Base-by-base conservation (phyloP, 2,797 vertebrate species). In the Picus viridis region DNA sequence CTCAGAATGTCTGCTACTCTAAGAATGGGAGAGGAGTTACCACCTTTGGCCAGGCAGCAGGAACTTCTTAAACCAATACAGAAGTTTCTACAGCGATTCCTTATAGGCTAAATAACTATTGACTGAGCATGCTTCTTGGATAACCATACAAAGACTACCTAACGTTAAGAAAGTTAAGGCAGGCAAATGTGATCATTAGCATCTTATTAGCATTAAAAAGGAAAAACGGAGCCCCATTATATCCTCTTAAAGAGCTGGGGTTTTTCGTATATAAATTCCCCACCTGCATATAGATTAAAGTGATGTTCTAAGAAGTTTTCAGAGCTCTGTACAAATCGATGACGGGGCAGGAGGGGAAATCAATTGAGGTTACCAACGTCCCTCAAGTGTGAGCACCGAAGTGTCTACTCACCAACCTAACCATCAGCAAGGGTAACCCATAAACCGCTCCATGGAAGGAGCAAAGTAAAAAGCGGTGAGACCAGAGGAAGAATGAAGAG, bases 351-450 rank as follows among this genome's bases (percentile, higher is more conserved):
- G 19, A 74, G 10, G 8, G 12, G 54, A 83, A 83, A 82, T 63
- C 27, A 58, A 7, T 9, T 10, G 57, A 41, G 41, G 39, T 83
- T n/a, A 57, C 2, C 0, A 81, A 23, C 6, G 15, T 18, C 56
- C 68, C 53, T 24, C 12, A 36, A 30, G 64, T 0, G 0, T 0
- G 30, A 85, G n/a, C 72, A 58, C 30, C 0, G 0, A 71, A 68
- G 15, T 17, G 4, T 15, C 53, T 14, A 36, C 41, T 26, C 67
- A 57, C 30, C 64, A n/a, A 19, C 0, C 1, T 3, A 56, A 53
- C 18, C 6, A 24, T 13, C 69, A 32, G 14, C 39, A 51, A 57
- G 74, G 80, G 57, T 1, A 26, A 22, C 34, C 17, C 36, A 34
- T 5, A 30, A 64, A 59, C 82, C 22, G 4, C 0, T 54, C 53